Evolutionary conservation across 1,140 invertebrate genomes (phyloP).

Genomic region (Caenorhabditis latens): DNA sequence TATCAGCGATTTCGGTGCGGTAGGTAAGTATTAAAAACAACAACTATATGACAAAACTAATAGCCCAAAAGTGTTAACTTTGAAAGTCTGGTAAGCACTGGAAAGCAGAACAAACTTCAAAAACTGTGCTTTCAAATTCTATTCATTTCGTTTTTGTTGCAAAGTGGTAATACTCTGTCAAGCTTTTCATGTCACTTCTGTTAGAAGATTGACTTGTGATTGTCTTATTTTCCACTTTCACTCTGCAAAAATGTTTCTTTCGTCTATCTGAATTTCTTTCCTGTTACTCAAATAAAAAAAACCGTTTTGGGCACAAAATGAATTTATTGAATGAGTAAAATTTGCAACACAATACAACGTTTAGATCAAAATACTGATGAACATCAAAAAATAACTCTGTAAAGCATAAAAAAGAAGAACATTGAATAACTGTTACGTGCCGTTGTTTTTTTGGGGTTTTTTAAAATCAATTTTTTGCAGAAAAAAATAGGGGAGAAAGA

Average conservation of each 20-base stretch:
- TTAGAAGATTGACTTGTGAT: not conserved
- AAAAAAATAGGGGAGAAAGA: not conserved
- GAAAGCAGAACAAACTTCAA: too few species aligned
- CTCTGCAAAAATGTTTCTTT: too few species aligned
- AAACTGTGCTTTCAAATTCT: too few species aligned
- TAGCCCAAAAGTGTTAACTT: too few species aligned
- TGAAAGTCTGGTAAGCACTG: too few species aligned
- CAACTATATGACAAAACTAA: too few species aligned
- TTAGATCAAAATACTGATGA: not conserved
- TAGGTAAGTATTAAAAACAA: too few species aligned
- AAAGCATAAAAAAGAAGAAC: not conserved
- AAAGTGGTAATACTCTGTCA: not conserved
- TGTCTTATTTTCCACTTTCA: not conserved
- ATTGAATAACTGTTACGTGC: too few species aligned
- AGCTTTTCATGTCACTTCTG: not conserved
- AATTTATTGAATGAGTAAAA: not conserved
- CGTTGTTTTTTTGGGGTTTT: not conserved
- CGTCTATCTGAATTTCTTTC: too few species aligned
- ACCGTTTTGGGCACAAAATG: not conserved
- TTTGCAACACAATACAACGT: not conserved
- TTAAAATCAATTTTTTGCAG: not conserved
- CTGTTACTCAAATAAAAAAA: too few species aligned
- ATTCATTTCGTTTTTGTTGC: not conserved
- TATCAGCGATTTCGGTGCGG: too few species aligned
- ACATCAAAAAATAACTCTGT: not conserved